Conservation (phyloP, 64 coral and sea anemone species). For the Dendrophyllia cribrosa region DNA sequence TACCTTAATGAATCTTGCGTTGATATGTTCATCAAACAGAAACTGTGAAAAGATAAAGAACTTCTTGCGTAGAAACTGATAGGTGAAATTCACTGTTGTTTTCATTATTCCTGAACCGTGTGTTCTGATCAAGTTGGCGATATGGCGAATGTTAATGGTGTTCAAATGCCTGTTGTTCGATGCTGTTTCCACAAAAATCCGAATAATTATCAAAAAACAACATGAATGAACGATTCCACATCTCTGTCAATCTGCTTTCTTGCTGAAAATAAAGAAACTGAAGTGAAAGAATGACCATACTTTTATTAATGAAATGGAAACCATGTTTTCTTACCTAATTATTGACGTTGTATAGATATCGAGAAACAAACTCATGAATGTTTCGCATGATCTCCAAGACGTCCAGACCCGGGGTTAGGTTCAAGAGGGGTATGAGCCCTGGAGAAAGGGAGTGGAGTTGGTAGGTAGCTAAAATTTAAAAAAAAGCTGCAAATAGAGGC, state of each 20-base stretch:
- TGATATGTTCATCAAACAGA: constrained; percentile 98
- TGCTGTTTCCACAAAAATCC: constrained; percentile 96
- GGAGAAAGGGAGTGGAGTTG: too few species aligned
- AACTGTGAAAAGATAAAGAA: constrained; percentile 99
- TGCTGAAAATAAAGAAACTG: too few species aligned
- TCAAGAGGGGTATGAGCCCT: too few species aligned
- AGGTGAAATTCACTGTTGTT: constrained; percentile 97
- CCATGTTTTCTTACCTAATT: constrained; percentile 87
- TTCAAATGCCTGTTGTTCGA: constrained; percentile 99
- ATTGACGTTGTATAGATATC: constrained; percentile 98
- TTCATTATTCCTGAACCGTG: constrained; percentile 99
- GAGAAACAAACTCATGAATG: constrained; percentile 96
- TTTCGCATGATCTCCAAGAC: constrained; percentile 99
- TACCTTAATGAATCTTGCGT: constrained; percentile 97
- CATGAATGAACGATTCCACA: too few species aligned
- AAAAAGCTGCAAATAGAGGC: too few species aligned
- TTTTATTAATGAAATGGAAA: too few species aligned
- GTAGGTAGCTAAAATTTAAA: too few species aligned
- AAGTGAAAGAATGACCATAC: too few species aligned
- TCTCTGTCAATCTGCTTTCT: too few species aligned
- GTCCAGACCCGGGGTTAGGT: constrained; percentile 84
- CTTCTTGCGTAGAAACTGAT: constrained; percentile 98
- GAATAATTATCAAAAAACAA: too few species aligned
- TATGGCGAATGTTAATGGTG: constrained; percentile 98
- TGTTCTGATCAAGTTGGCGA: constrained; percentile 97